These are phyloP conservation scores for Microtus richardsoni DNA, from an alignment of 2,113 vertebrate genomes.

Conservation along the genomic window DNA sequence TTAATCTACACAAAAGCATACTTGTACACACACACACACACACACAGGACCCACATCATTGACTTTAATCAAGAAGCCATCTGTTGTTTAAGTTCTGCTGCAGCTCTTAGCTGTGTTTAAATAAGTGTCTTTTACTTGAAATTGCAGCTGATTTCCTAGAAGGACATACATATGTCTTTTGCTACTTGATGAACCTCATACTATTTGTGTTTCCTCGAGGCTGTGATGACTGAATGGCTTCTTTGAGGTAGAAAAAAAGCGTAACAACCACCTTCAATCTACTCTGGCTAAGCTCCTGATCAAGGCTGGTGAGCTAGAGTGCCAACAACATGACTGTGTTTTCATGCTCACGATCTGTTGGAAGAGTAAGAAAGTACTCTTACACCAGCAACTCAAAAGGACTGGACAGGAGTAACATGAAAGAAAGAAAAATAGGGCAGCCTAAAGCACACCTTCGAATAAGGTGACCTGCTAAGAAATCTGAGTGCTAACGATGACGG, in stretches of 20 bases:
- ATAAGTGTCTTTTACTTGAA: neutral
- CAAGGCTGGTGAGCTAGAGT: neutral
- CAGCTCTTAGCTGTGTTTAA: neutral
- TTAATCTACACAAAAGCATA: neutral
- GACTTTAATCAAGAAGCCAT: neutral
- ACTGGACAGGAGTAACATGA: neutral
- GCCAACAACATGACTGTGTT: neutral
- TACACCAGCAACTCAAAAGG: neutral
- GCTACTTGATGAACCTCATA: too few species aligned
- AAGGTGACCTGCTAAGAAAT: neutral
- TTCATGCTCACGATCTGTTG: too few species aligned
- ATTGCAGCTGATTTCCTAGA: neutral
- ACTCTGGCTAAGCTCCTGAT: neutral
- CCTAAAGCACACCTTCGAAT: conserved; percentile 1
- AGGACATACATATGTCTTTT: neutral
- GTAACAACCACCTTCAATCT: neutral
- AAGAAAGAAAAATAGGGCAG: neutral
- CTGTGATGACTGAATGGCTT: neutral
- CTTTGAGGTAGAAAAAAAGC: fast-evolving
- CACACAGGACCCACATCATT: too few species aligned
- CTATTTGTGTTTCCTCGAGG: neutral
- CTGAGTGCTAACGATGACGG: neutral
- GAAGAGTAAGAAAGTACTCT: neutral
- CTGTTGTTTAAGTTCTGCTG: neutral
- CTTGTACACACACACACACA: too few species aligned